Percentiles rank a stretch among this genome's conserved stretches.
Evolutionary conservation across 1,140 invertebrate species (phyloP).

Genomic region (Habropoda laboriosa): DNA sequence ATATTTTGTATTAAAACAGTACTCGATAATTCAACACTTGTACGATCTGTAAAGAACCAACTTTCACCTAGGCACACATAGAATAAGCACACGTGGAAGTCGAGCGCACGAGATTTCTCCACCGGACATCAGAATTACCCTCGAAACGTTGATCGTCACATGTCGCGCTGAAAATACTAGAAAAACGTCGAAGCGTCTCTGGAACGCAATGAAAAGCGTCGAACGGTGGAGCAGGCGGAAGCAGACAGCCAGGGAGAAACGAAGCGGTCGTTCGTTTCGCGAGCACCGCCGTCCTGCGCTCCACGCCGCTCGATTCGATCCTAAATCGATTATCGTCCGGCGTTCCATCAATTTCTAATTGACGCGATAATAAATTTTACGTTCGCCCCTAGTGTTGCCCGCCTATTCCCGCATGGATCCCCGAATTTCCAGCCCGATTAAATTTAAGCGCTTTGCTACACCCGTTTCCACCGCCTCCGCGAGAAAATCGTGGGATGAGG

Average conservation of each 20-base stretch:
- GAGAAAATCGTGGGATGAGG: not conserved
- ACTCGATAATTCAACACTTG: no score
- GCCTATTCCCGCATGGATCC: slow-evolving; percentile 57
- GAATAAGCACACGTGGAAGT: no score
- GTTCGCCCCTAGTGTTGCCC: slow-evolving; percentile 37
- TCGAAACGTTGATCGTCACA: no score
- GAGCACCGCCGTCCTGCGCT: slow-evolving; percentile 4
- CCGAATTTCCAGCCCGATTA: slow-evolving; percentile 64
- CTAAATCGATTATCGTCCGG: slow-evolving; percentile 75
- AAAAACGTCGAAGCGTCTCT: not conserved
- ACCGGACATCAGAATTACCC: no score
- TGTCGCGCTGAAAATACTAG: no score
- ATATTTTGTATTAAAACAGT: no score
- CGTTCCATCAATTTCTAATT: slow-evolving; percentile 78
- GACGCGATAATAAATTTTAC: slow-evolving; percentile 77
- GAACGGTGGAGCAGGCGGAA: slow-evolving; percentile 1
- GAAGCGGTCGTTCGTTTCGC: slow-evolving; percentile 26
- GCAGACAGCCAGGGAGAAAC: slow-evolving; percentile 1
- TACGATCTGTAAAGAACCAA: no score
- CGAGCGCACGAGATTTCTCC: no score
- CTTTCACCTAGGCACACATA: no score
- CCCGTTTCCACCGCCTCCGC: slow-evolving; percentile 27
- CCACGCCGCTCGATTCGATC: slow-evolving; percentile 71
- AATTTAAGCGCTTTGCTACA: slow-evolving; percentile 65
- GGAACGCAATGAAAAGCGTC: slow-evolving; percentile 1